Percentiles rank a stretch among this genome's conserved stretches.
Conservation (phyloP, 2,888 invertebrate species). For the Epiblema foenella region DNA sequence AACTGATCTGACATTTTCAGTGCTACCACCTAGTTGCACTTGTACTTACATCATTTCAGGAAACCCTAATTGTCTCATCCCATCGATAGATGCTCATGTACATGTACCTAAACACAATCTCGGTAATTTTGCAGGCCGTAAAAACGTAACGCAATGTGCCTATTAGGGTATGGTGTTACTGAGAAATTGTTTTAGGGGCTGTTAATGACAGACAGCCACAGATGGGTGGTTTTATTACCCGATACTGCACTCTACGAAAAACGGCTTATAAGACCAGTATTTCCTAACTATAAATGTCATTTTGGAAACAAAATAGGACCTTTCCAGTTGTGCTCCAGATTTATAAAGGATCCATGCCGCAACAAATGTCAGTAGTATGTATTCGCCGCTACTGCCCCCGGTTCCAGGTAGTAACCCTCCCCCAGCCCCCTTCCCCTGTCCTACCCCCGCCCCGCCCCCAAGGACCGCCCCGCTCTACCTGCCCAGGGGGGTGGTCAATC, state of each 20-base stretch:
- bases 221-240: constrained; percentile 29
- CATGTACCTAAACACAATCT: background rate
- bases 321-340: constrained; percentile 20
- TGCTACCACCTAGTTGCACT: too few species aligned
- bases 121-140: constrained; percentile 27
- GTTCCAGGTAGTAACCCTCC: too few species aligned
- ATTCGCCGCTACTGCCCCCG: too few species aligned
- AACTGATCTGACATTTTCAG: too few species aligned
- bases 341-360: constrained; percentile 28
- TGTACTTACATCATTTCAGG: too few species aligned
- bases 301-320: background rate
- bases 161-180: constrained; percentile 34
- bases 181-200: constrained; percentile 37
- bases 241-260: background rate
- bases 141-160: constrained; percentile 32
- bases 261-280: background rate
- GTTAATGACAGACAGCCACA: constrained; percentile 35
- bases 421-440: too few species aligned
- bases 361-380: constrained; percentile 16
- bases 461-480: too few species aligned
- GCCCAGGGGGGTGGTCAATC: too few species aligned
- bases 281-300: background rate
- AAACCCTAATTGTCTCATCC: too few species aligned
- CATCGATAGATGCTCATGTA: too few species aligned
- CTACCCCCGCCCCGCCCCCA: too few species aligned